Evolutionary conservation across 2,888 invertebrate genomes (phyloP).

Genomic region (Orchesellides sinensis): DNA sequence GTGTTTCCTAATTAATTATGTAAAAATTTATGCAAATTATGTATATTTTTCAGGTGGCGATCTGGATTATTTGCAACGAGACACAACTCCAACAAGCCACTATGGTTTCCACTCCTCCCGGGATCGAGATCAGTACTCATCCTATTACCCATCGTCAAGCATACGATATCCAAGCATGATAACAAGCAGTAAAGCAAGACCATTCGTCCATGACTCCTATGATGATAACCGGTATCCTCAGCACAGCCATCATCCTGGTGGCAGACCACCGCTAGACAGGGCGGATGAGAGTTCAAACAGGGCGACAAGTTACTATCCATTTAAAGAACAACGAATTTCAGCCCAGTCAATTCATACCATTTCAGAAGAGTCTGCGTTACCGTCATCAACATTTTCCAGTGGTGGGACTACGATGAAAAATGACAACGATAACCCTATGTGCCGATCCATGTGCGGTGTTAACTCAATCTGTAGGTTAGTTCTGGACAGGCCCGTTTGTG

Average conservation of each 20-base stretch:
- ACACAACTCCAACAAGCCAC: background rate
- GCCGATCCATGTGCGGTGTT: slow-evolving; percentile 69
- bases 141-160: slow-evolving; percentile 30
- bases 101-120: slow-evolving; percentile 30
- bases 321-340: slow-evolving; percentile 34
- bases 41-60: background rate
- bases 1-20: too few relatives aligned
- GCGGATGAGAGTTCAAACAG: too few relatives aligned
- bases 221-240: slow-evolving; percentile 37
- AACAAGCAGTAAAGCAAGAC: background rate
- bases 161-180: slow-evolving; percentile 8
- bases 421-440: slow-evolving; percentile 41
- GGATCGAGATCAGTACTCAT: slow-evolving; percentile 30
- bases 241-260: slow-evolving; percentile 19
- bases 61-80: background rate
- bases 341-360: slow-evolving; percentile 18
- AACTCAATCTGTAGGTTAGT: slow-evolving; percentile 70
- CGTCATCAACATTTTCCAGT: background rate
- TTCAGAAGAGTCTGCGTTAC: too few relatives aligned
- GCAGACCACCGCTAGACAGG: slow-evolving; percentile 15
- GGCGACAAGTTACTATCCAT: slow-evolving; percentile 13
- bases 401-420: background rate
- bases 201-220: slow-evolving; percentile 25
- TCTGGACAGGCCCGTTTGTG: slow-evolving; percentile 68
- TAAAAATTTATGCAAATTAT: background rate